phyloP scores from a whole-genome alignment of 1,140 invertebrate genomes.

The Magallana gigas region DNA sequence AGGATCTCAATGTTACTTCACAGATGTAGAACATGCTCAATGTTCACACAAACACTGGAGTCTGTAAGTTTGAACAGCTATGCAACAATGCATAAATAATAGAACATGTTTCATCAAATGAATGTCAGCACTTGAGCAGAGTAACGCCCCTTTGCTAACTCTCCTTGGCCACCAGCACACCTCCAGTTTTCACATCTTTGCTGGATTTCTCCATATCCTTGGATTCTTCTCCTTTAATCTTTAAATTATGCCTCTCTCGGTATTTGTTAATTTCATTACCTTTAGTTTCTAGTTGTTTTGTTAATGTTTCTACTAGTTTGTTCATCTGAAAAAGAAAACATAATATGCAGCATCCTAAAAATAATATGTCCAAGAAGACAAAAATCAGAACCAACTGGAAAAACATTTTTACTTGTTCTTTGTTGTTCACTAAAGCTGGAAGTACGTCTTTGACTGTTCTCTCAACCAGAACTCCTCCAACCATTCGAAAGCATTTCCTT shows the following conservation, averaged over 20 bases:
- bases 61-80: neutral
- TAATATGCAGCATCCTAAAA: no score
- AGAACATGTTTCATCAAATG: neutral
- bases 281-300: conserved; percentile 90
- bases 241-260: conserved; percentile 93
- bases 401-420: conserved; percentile 84
- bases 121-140: neutral
- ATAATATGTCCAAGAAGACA: neutral
- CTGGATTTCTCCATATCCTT: conserved; percentile 67
- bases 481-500: conserved; percentile 95
- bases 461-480: conserved; percentile 96
- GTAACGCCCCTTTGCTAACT: conserved; percentile 44
- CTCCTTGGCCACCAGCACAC: conserved; percentile 74
- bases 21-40: no score
- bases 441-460: conserved; percentile 94
- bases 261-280: conserved; percentile 95
- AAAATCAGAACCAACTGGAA: neutral
- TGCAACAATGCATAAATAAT: neutral
- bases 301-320: conserved; percentile 88
- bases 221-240: conserved; percentile 79
- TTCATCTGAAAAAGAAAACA: conserved; percentile 82
- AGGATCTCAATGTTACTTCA: no score
- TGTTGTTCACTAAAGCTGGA: conserved; percentile 90
- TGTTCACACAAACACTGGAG: neutral
- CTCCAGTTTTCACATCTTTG: conserved; percentile 64